These are phyloP conservation scores for Trichechus manatus DNA, from an alignment of 2,113 vertebrate species.

Conservation along the genomic window DNA sequence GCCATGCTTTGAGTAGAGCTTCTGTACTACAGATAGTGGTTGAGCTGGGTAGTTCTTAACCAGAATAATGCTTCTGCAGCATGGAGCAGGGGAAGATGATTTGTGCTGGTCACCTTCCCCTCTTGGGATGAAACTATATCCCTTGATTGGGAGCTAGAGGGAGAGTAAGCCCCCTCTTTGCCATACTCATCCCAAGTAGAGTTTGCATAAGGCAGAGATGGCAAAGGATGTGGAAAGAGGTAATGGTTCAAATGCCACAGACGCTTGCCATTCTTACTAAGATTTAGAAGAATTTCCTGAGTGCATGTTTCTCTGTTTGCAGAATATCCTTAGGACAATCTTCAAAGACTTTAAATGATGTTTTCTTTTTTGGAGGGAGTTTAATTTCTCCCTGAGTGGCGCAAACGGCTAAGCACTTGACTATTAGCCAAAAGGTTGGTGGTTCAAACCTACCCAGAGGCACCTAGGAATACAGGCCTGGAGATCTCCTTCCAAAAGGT, in stretches of 20 bases:
- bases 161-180: neutral
- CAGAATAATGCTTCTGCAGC: neutral
- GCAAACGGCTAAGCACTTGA: neutral
- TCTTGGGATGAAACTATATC: neutral
- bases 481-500: neutral
- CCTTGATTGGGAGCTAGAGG: neutral
- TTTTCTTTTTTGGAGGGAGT: neutral
- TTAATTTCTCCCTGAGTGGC: neutral
- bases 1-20: neutral
- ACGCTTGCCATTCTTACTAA: neutral
- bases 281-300: neutral
- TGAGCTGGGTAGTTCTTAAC: neutral
- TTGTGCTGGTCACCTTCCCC: neutral
- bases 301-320: neutral
- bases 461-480: neutral
- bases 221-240: neutral
- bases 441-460: neutral
- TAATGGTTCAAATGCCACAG: neutral
- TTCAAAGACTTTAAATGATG: neutral
- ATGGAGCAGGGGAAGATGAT: neutral
- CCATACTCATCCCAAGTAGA: neutral
- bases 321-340: neutral
- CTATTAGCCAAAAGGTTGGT: neutral
- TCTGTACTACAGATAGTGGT: neutral
- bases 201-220: neutral